Evolutionary conservation across 2,113 vertebrate species (phyloP).

Genomic region (Polypterus bichir): DNA sequence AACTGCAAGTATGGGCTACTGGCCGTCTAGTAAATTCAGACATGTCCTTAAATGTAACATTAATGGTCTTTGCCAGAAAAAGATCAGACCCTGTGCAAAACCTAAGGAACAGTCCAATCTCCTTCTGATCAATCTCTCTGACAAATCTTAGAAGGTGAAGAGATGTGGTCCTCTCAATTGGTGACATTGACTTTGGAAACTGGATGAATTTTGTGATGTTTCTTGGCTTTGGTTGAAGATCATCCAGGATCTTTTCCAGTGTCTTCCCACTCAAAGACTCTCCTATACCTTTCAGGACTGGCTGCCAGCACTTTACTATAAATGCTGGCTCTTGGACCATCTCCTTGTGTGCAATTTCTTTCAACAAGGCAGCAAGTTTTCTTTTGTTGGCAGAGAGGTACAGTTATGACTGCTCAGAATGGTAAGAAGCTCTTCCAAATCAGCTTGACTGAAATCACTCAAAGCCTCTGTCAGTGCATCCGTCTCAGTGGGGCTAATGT

Average conservation of each 20-base stretch:
- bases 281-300: constrained; percentile 7
- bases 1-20: no score
- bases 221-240: constrained; percentile 7
- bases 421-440: constrained; percentile 11
- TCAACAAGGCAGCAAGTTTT: constrained; percentile 6
- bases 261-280: constrained; percentile 7
- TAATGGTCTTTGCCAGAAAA: no score
- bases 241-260: constrained; percentile 4
- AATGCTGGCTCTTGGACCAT: constrained; percentile 15
- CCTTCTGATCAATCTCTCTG: constrained; percentile 9
- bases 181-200: constrained; percentile 8
- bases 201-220: neutral
- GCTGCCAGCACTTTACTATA: constrained; percentile 16
- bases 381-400: constrained; percentile 5
- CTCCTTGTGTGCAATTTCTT: constrained; percentile 15
- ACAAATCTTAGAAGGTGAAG: constrained; percentile 13
- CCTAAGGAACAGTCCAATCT: neutral
- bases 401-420: constrained; percentile 15
- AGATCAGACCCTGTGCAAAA: no score
- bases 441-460: constrained; percentile 9
- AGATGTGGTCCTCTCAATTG: constrained; percentile 6
- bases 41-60: no score
- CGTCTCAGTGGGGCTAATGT: constrained; percentile 6
- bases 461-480: constrained; percentile 16
- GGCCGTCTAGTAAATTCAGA: no score